Evolutionary conservation across 1,140 invertebrate genomes (phyloP).

Genomic region (Dendroctonus valens): DNA sequence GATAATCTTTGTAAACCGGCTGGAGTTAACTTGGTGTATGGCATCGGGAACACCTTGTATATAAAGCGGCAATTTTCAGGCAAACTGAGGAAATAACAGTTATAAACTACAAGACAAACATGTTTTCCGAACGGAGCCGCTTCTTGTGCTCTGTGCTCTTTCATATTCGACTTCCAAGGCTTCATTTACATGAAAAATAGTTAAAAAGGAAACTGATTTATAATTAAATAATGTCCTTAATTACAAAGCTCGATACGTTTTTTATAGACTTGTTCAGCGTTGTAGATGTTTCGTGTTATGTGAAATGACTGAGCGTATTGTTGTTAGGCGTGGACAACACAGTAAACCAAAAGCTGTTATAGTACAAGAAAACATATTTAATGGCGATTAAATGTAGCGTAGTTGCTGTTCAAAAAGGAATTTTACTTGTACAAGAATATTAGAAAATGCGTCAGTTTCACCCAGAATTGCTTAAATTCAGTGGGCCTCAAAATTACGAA

Average conservation of each 20-base stretch:
- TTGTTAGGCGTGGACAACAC: no score
- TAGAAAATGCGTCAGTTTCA: no score
- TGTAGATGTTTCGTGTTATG: no score
- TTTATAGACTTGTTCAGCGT: no score
- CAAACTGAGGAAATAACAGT: conserved; percentile 10
- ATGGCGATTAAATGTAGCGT: no score
- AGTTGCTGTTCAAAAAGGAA: no score
- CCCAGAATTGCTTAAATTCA: no score
- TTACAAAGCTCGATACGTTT: conserved; percentile 40
- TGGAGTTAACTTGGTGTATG: conserved; percentile 42
- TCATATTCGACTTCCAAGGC: conserved; percentile 42
- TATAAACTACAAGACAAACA: conserved; percentile 7
- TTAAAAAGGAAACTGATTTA: conserved; percentile 48
- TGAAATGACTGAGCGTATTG: no score
- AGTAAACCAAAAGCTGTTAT: no score
- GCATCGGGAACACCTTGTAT: conserved; percentile 27
- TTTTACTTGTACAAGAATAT: no score
- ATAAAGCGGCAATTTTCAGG: conserved; percentile 35
- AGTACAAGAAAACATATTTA: no score
- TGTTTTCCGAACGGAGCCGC: conserved; percentile 9
- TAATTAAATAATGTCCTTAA: conserved; percentile 47
- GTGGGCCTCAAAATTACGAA: no score
- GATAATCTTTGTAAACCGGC: conserved; percentile 50
- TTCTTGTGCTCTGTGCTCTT: conserved; percentile 1
- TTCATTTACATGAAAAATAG: conserved; percentile 50